A percentile compares a stretch with the other conserved stretches of the same genome.
These are phyloP conservation scores for Camptogramma bilineatum DNA, from an alignment of 2,888 invertebrate genomes.

Conservation along the genomic window DNA sequence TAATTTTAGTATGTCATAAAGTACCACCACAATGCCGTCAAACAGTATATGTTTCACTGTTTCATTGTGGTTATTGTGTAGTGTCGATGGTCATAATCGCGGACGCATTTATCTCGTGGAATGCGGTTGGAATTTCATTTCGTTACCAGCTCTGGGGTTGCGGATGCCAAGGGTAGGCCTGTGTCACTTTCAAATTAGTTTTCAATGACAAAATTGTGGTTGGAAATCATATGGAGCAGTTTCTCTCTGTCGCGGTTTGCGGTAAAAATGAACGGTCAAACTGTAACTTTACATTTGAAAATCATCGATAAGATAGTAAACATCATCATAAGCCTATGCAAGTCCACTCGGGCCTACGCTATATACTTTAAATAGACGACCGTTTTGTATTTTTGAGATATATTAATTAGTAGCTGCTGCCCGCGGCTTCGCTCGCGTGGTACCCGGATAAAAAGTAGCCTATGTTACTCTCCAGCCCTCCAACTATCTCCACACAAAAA, in stretches of 20 bases:
- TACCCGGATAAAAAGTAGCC: too few relatives aligned
- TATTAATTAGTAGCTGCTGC: too few relatives aligned
- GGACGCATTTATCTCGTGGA: conserved; percentile 59
- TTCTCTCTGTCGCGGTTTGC: not conserved
- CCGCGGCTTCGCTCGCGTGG: too few relatives aligned
- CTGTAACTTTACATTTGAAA: not conserved
- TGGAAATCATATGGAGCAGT: not conserved
- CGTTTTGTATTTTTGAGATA: too few relatives aligned
- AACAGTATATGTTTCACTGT: not conserved
- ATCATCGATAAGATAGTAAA: not conserved
- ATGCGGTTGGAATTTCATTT: conserved; percentile 81
- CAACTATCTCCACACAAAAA: too few relatives aligned
- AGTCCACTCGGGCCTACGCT: too few relatives aligned
- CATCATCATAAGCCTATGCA: too few relatives aligned
- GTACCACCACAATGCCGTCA: not conserved
- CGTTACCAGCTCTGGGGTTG: conserved; percentile 62
- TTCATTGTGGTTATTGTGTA: conserved; percentile 52
- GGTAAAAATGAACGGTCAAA: not conserved
- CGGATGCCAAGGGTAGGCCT: conserved; percentile 23
- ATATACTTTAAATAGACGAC: too few relatives aligned
- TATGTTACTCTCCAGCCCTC: too few relatives aligned
- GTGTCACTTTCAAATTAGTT: conserved; percentile 20
- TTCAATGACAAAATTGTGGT: conserved; percentile 11
- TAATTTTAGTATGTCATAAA: too few relatives aligned
- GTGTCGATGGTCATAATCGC: conserved; percentile 54